These are phyloP conservation scores for Villa cingulata DNA, from an alignment of 2,888 invertebrate genomes.

Conservation along the genomic window DNA sequence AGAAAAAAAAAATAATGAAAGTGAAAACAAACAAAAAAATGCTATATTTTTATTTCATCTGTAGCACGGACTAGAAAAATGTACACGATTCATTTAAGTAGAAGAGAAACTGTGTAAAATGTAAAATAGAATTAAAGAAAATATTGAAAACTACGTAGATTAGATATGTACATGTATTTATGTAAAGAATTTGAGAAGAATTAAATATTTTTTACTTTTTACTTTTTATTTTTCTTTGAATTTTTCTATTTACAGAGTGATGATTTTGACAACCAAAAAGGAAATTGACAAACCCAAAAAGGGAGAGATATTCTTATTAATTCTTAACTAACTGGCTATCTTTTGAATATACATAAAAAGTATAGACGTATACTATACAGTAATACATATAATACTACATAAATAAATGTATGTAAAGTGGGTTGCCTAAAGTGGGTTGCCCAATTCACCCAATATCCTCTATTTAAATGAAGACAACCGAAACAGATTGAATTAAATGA, in stretches of 20 bases:
- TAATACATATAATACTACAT: too few relatives aligned
- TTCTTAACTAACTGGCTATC: too few relatives aligned
- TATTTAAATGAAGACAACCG: constrained; percentile 11
- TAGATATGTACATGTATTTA: neutral
- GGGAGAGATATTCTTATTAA: neutral
- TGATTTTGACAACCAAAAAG: neutral
- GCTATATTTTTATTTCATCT: neutral
- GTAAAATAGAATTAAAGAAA: too few relatives aligned
- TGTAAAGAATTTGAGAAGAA: constrained; percentile 1
- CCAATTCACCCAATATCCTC: too few relatives aligned
- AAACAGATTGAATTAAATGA: constrained; percentile 16
- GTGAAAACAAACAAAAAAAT: neutral
- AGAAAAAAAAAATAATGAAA: neutral
- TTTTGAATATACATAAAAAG: too few relatives aligned
- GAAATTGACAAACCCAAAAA: constrained; percentile 1
- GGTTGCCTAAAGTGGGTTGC: too few relatives aligned
- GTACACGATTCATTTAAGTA: too few relatives aligned
- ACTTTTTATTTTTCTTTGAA: neutral
- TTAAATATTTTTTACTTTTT: neutral
- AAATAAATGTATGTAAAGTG: too few relatives aligned
- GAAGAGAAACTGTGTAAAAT: too few relatives aligned
- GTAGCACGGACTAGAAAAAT: too few relatives aligned
- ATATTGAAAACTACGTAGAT: constrained; percentile 2
- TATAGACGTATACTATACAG: too few relatives aligned
- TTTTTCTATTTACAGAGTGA: too few relatives aligned